phyloP scores from a whole-genome alignment of 2,888 invertebrate genomes.

The Polydrusus tereticollis region DNA sequence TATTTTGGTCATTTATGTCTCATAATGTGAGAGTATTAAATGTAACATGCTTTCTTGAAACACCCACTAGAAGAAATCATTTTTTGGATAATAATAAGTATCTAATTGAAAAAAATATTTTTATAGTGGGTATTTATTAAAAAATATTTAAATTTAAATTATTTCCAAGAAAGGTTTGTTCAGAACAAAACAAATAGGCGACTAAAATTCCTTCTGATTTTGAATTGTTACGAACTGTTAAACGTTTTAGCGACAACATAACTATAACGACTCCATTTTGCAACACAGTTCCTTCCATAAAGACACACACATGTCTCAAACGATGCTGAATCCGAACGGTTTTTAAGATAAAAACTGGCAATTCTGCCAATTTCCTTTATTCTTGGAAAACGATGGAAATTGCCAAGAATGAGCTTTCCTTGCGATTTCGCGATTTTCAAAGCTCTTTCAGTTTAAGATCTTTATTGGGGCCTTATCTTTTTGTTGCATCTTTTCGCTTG shows the following conservation, averaged over 20 bases:
- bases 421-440: constrained; percentile 40
- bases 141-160: no score
- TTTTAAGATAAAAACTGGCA: constrained; percentile 36
- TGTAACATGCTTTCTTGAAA: no score
- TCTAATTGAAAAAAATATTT: no score
- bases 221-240: background rate
- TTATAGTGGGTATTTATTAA: no score
- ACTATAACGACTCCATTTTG: constrained; percentile 23
- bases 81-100: no score
- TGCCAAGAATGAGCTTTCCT: constrained; percentile 39
- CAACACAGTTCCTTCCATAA: constrained; percentile 13
- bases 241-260: background rate
- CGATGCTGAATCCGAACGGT: constrained; percentile 23
- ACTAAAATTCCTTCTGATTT: background rate
- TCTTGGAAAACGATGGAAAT: constrained; percentile 38
- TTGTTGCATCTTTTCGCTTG: constrained; percentile 30
- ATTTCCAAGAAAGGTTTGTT: background rate
- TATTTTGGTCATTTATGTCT: no score
- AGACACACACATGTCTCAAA: constrained; percentile 32
- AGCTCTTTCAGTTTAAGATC: constrained; percentile 39
- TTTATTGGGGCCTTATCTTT: constrained; percentile 40
- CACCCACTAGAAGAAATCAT: no score
- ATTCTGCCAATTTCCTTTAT: constrained; percentile 44
- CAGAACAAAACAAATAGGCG: background rate
- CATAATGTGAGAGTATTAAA: no score